Percentiles rank a stretch among this genome's conserved stretches.
Evolutionary conservation across 2,888 invertebrate genomes (phyloP).

Genomic region (Nymphalis c-album): DNA sequence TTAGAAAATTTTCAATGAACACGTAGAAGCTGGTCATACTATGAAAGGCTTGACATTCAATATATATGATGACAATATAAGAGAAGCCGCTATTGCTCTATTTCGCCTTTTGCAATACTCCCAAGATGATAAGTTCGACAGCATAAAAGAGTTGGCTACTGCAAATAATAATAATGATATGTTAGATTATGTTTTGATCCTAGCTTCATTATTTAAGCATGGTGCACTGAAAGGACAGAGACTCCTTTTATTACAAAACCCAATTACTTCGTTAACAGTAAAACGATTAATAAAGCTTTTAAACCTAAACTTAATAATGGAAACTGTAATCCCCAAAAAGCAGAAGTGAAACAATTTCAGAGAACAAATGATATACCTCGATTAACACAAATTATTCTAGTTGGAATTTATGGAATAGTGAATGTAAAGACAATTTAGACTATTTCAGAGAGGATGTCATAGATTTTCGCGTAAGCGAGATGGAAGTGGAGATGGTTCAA

Average conservation of each 20-base stretch:
- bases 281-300: conserved; percentile 66
- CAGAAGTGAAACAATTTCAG: conserved; percentile 52
- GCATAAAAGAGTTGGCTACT: conserved; percentile 63
- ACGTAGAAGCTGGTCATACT: conserved; percentile 54
- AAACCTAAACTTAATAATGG: conserved; percentile 53
- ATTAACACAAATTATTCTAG: conserved; percentile 73
- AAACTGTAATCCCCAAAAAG: conserved; percentile 47
- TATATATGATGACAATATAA: conserved; percentile 72
- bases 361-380: conserved; percentile 49
- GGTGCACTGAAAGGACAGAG: conserved; percentile 48
- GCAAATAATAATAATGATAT: conserved; percentile 74
- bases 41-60: conserved; percentile 70
- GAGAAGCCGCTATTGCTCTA: conserved; percentile 69
- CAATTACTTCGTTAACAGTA: conserved; percentile 65
- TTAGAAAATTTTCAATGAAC: conserved; percentile 49
- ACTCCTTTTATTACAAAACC: conserved; percentile 76
- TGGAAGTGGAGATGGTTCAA: too few species aligned
- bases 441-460: conserved; percentile 86
- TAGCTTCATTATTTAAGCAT: conserved; percentile 65
- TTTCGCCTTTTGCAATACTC: conserved; percentile 67
- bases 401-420: conserved; percentile 75
- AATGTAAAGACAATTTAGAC: conserved; percentile 76
- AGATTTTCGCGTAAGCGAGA: conserved; percentile 39
- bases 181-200: conserved; percentile 69
- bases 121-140: conserved; percentile 58